These are phyloP conservation scores for Salmo trutta DNA, from an alignment of 2,797 vertebrate species.

Conservation along the genomic window DNA sequence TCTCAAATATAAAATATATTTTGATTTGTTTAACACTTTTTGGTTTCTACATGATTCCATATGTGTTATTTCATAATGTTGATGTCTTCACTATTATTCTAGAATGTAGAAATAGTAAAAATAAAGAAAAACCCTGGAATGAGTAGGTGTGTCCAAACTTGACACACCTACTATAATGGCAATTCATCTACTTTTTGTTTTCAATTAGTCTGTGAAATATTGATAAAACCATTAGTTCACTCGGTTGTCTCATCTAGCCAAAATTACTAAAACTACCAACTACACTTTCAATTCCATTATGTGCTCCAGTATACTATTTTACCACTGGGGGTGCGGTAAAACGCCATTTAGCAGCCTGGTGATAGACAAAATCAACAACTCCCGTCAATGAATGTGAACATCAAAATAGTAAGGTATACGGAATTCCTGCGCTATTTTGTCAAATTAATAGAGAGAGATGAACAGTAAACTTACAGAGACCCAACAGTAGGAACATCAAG, in stretches of 20 bases:
- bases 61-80: too few relatives aligned
- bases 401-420: background rate
- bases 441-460: background rate
- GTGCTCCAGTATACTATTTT: background rate
- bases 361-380: background rate
- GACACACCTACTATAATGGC: too few relatives aligned
- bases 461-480: background rate
- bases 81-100: too few relatives aligned
- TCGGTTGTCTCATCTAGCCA: background rate
- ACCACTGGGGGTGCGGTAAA: constrained; percentile 44
- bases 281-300: background rate
- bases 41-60: too few relatives aligned
- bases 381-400: background rate
- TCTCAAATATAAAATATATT: too few relatives aligned
- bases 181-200: background rate
- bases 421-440: background rate
- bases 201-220: background rate
- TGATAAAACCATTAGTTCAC: background rate
- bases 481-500: background rate
- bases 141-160: too few relatives aligned
- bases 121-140: too few relatives aligned
- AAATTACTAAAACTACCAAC: background rate
- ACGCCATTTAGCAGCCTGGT: constrained; percentile 2
- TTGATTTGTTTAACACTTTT: too few relatives aligned
- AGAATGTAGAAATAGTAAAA: too few relatives aligned